Conservation (phyloP, 2,888 invertebrate species). For the Drosophila subsilvestris region DNA sequence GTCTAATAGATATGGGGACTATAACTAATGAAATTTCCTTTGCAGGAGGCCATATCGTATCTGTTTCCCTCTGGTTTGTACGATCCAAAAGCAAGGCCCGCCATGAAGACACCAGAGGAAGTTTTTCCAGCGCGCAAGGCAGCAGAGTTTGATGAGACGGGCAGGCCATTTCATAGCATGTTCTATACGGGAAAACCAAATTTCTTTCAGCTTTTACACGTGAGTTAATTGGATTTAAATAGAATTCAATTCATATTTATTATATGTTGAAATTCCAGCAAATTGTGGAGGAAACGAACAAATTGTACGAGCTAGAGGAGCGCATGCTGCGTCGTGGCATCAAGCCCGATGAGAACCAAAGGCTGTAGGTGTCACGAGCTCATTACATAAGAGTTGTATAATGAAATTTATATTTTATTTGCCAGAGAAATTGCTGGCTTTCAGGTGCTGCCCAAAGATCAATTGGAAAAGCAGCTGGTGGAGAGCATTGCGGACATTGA, state of each 20-base stretch:
- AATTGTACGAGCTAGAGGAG: slow-evolving; percentile 89
- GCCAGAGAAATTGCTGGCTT: slow-evolving; percentile 86
- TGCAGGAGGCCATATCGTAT: slow-evolving; percentile 93
- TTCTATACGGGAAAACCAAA: slow-evolving; percentile 96
- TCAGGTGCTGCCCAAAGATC: slow-evolving; percentile 88
- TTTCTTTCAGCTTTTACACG: slow-evolving; percentile 92
- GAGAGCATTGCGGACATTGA: slow-evolving; percentile 89
- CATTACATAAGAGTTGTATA: neutral
- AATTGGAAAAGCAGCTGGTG: slow-evolving; percentile 87
- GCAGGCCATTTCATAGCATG: slow-evolving; percentile 94
- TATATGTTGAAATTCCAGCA: slow-evolving; percentile 84
- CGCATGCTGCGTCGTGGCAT: slow-evolving; percentile 87
- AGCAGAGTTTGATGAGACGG: slow-evolving; percentile 95
- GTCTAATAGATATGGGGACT: neutral
- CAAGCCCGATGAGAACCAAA: slow-evolving; percentile 86
- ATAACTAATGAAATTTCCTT: neutral
- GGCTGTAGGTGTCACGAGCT: slow-evolving; percentile 85
- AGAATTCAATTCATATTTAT: neutral
- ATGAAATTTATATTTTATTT: neutral
- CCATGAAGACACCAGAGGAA: slow-evolving; percentile 95
- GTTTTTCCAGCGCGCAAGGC: slow-evolving; percentile 93
- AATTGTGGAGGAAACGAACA: slow-evolving; percentile 88
- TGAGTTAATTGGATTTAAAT: slow-evolving; percentile 83
- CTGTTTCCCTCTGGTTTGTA: slow-evolving; percentile 97
- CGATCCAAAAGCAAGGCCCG: slow-evolving; percentile 92